Percentiles rank a stretch among this genome's conserved stretches.
Evolutionary conservation across 2,797 vertebrate species (phyloP).

Genomic region (Iguana delicatissima): DNA sequence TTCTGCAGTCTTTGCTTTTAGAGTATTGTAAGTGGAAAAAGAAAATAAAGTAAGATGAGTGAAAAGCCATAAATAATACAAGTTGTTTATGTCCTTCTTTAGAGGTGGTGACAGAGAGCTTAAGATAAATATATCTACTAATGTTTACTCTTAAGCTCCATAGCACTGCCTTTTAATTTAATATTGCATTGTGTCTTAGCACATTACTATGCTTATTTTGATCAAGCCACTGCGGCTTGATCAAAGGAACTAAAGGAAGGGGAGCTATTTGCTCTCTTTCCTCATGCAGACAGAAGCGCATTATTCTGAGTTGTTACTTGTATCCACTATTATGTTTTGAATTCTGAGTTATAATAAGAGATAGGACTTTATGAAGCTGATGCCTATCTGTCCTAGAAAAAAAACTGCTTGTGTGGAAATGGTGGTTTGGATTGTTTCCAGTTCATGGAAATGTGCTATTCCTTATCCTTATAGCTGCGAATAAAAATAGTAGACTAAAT

Average conservation of each 20-base stretch:
- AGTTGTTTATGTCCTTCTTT: neutral
- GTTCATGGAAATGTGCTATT: neutral
- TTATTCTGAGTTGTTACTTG: neutral
- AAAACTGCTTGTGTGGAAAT: neutral
- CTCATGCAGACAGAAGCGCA: neutral
- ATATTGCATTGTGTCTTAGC: neutral
- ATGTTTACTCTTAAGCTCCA: neutral
- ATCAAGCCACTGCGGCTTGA: neutral
- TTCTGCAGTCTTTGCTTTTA: neutral
- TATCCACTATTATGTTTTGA: neutral
- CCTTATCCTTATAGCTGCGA: neutral
- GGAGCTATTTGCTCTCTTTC: neutral
- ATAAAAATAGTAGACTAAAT: neutral
- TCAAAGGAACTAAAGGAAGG: no score
- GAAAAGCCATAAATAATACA: neutral
- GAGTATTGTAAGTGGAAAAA: constrained; percentile 4
- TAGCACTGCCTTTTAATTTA: neutral
- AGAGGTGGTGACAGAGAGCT: no score
- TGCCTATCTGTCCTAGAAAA: neutral
- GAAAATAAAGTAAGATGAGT: neutral
- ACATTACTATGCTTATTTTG: neutral
- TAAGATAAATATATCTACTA: neutral
- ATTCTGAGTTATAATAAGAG: neutral
- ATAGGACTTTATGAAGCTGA: neutral
- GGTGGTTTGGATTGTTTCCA: neutral